Base-by-base conservation (phyloP, 2,888 invertebrate species). In the Scelioninae gen. 2 region DNA sequence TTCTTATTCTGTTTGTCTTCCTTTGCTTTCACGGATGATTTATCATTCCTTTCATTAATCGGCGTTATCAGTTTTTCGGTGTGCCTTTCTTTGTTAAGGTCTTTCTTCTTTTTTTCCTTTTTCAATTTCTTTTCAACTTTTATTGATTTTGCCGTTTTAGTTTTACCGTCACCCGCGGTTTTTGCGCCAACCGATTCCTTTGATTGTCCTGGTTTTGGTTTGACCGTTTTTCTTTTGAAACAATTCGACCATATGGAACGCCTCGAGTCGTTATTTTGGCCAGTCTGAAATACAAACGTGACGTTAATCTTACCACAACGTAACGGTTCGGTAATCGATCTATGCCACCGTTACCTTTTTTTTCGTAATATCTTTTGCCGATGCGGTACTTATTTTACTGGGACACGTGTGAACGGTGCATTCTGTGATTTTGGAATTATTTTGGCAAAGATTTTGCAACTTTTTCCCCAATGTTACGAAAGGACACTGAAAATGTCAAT, bases 1-100 rank as follows among this genome's bases (percentile, higher is more conserved):
- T 33, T 58, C 16, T 58, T 35, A 31, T 19, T 33, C 28, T 16
- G 10, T 48, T 48, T 61, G 16, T 48, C 61, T 35, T 39, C 31
- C 33, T 48, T 61, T 11, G 13, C 5, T 31, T 31, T 31, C 31
- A 31, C 31, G 31, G 31, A 31, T 9, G 31, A 7, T 57, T 57
- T 57, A 22, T 35, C 5, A 15, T 9, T 35, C 18, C 35, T 45
- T 31, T 22, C 31, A 2, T 2, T 22, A 13, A 19, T 0, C 9
- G 10, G 7, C 35, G 58, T 11, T 15, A 33, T 46, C 18, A 33
- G 39, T 46, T 58, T 58, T 22, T 45, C 58, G 22, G 31, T 0
- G 3, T 18, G 25, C n/a, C 6, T 0, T 25, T 41, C 31, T 43
- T 18, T 57, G 7, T 25, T 46, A 22, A 33, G 33, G 1, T 37